Evolutionary conservation across 2,797 vertebrate species (phyloP).

Genomic region (Peromyscus attwateri): DNA sequence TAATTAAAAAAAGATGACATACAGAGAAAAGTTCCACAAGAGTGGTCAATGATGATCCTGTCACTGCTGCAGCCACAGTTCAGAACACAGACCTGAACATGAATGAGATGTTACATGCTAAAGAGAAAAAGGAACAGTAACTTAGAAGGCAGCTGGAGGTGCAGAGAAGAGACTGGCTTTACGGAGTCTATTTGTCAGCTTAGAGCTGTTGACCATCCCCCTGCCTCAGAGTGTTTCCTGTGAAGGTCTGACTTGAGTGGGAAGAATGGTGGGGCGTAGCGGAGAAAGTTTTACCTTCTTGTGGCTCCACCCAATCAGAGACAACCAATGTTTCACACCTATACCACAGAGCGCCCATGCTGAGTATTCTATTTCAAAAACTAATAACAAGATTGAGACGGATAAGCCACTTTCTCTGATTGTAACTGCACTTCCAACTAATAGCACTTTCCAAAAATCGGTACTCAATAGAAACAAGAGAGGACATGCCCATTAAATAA

Average conservation of each 20-base stretch:
- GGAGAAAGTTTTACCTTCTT: background rate
- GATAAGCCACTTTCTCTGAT: background rate
- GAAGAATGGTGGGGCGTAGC: background rate
- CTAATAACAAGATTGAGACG: background rate
- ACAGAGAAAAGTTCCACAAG: background rate
- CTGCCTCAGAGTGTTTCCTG: background rate
- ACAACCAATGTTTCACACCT: background rate
- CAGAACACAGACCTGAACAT: accelerated
- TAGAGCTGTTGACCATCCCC: background rate
- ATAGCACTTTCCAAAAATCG: background rate
- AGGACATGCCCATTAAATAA: background rate
- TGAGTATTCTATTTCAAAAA: background rate
- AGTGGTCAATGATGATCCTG: accelerated
- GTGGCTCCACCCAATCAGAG: background rate
- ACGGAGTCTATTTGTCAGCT: background rate
- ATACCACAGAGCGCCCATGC: background rate
- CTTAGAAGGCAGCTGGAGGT: background rate
- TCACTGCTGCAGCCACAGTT: background rate
- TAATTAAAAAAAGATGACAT: background rate
- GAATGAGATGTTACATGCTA: background rate
- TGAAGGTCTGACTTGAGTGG: background rate
- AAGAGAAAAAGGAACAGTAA: background rate
- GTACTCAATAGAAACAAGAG: conserved; percentile 38
- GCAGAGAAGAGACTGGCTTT: background rate
- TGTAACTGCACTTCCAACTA: background rate